Percentiles rank a stretch among this genome's conserved stretches.
phyloP scores from a whole-genome alignment of 2,888 invertebrate genomes.

The Tetanocera ferruginea region DNA sequence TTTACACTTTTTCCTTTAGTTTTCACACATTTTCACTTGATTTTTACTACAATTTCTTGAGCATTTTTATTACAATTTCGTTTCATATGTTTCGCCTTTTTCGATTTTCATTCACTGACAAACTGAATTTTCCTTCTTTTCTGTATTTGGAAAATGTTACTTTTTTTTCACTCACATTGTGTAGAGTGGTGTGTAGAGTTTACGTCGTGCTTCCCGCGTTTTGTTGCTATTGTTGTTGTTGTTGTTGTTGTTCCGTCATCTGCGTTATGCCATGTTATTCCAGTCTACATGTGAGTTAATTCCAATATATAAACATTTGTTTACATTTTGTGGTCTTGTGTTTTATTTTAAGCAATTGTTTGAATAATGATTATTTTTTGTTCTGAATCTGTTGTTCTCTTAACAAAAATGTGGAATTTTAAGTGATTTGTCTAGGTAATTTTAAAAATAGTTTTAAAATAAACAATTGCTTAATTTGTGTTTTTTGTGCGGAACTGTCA shows the following conservation, averaged over 20 bases:
- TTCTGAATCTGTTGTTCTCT: neutral
- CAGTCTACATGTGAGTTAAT: conserved; percentile 3
- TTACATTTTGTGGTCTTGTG: conserved; percentile 16
- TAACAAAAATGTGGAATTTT: neutral
- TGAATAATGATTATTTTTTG: neutral
- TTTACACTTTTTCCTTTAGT: conserved; percentile 2
- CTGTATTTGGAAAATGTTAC: conserved; percentile 49
- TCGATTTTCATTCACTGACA: conserved; percentile 47
- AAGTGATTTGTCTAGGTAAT: neutral
- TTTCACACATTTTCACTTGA: conserved; percentile 8
- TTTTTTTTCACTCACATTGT: conserved; percentile 5
- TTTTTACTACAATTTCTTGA: conserved; percentile 33
- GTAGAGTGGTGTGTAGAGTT: conserved; percentile 27
- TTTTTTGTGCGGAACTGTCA: neutral
- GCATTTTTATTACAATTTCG: conserved; percentile 23
- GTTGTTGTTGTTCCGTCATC: conserved; percentile 8
- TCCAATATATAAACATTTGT: conserved; percentile 32
- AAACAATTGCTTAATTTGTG: neutral
- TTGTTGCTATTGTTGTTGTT: conserved; percentile 10
- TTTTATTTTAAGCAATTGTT: neutral
- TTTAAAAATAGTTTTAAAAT: neutral
- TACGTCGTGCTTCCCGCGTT: conserved; percentile 5
- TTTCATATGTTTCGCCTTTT: conserved; percentile 47
- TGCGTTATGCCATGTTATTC: neutral
- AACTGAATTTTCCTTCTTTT: conserved; percentile 52